Base-by-base conservation (phyloP, 2,888 invertebrate genomes). In the Tupiocoris notatus region DNA sequence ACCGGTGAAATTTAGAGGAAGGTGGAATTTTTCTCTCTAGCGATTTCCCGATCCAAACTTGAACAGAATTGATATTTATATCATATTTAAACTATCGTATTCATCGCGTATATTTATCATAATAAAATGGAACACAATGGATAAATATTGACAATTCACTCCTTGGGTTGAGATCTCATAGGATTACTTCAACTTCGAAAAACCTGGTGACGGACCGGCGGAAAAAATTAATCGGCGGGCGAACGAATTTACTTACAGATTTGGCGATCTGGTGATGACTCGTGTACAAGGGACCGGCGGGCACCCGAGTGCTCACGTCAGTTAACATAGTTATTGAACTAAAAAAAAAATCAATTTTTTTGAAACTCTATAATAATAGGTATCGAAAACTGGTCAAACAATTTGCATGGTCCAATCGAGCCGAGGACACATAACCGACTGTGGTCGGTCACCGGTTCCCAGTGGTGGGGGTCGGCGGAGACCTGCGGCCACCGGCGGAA, bases 201-300 rank as follows among this genome's bases (percentile, higher is more conserved):
- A n/a, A n/a, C n/a, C n/a, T n/a, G n/a, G n/a, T n/a, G n/a, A n/a
- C n/a, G n/a, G n/a, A n/a, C n/a, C n/a, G n/a, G n/a, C n/a, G n/a
- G n/a, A n/a, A n/a, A n/a, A n/a, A n/a, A n/a, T n/a, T n/a, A n/a
- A n/a, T n/a, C n/a, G n/a, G n/a, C n/a, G n/a, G n/a, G n/a, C n/a
- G n/a, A n/a, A n/a, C n/a, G n/a, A n/a, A n/a, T n/a, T n/a, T 67
- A 78, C 78, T 76, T 54, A 78, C 78, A 62, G 78, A 70, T 76
- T 78, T 78, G 57, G 78, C 24, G 66, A 78, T 76, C 75, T 71
- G 67, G 22, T 75, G 73, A 54, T 73, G 76, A 24, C 39, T 65
- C 3, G 75, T 64, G 23, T 75, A 75, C 16, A 78, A 24, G 39
- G 78, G 78, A 17, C 78, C 78, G 61, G 71, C 59, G 39, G 78